Evolutionary conservation across 2,113 vertebrate species (phyloP), one percentile per base, ranked within the genome.

Genomic region (Euleptes europaea): DNA sequence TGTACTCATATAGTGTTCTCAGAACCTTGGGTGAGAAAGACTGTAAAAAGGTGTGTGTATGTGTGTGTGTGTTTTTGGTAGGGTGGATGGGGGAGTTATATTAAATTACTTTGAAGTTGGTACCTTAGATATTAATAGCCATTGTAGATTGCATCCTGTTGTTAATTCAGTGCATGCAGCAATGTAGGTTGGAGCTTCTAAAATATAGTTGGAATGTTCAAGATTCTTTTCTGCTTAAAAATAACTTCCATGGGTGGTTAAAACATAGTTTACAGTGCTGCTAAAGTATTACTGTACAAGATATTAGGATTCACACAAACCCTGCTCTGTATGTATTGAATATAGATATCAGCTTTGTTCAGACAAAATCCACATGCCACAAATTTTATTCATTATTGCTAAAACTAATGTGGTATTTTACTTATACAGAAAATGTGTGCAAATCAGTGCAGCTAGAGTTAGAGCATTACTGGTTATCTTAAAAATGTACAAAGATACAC

Each of bases 1-100:
- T 86, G 85, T 87, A 86, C 91, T 91, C 94, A 90, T 94, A 90
- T 92, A 94, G 93, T 94, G 93, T 90, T 94, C 94, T 92, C 90
- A 95, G 92, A 94, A 93, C 91, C 90, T 94, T 86, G 89, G 91
- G 92, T 94, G 92, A 92, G 92, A 93, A 51, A 57, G 92, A 21
- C 26, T 82, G 47, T 84, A 86, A 86, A 77, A 91, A 92, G 84
- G 44, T n/a, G n/a, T n/a, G n/a, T n/a, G n/a, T n/a, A n/a, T n/a
- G n/a, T n/a, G n/a, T n/a, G n/a, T n/a, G 47, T 47, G 3, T 54
- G 5, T 14, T 19, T 60, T 60, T 15, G 57, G 57, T 5, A 23
- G 60, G 26, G 23, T 28, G 5, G 60, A 10, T 63, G 23, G 60
- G 23, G 26, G 9, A 63, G 60, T 42, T 78, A 26, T 15, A 65